phyloP scores from a whole-genome alignment of 2,113 vertebrate species.

The Amphiprion percula region DNA sequence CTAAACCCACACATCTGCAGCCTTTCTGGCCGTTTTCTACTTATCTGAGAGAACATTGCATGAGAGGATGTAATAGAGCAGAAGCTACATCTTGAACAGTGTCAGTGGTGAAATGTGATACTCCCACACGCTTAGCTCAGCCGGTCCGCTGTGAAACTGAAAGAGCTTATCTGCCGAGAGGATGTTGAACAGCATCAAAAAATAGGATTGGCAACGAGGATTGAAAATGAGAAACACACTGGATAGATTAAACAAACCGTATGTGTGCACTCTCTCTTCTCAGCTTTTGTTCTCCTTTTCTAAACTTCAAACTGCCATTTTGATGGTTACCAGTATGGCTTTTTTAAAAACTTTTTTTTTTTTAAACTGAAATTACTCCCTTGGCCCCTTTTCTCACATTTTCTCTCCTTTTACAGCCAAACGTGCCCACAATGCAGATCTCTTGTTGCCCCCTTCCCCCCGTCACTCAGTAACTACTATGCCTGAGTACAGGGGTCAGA shows the following conservation, averaged over 20 bases:
- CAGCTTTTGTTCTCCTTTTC: background rate
- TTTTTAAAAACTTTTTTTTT: background rate
- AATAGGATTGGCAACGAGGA: background rate
- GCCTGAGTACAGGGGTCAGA: slow-evolving; percentile 42
- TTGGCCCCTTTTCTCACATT: slow-evolving; percentile 14
- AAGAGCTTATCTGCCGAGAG: slow-evolving; percentile 54
- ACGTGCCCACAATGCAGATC: slow-evolving; percentile 32
- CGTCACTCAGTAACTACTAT: slow-evolving; percentile 44
- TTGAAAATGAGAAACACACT: background rate
- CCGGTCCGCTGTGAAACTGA: slow-evolving; percentile 38
- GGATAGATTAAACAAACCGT: background rate
- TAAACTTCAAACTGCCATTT: slow-evolving; percentile 1
- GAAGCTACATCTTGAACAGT: slow-evolving; percentile 60
- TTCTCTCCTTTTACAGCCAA: slow-evolving; percentile 32
- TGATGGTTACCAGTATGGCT: background rate
- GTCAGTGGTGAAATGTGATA: slow-evolving; percentile 65
- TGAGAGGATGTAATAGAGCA: slow-evolving; percentile 53
- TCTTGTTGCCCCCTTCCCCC: slow-evolving; percentile 36
- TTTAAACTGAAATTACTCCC: background rate
- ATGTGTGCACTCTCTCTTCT: background rate
- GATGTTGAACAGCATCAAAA: slow-evolving; percentile 40
- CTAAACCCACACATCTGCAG: slow-evolving; percentile 65
- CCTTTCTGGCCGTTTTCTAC: slow-evolving; percentile 32
- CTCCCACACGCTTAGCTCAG: slow-evolving; percentile 56
- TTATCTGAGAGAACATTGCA: slow-evolving; percentile 33